Base-by-base conservation (phyloP, 2,113 vertebrate genomes). In the Triplophysa dalaica region DNA sequence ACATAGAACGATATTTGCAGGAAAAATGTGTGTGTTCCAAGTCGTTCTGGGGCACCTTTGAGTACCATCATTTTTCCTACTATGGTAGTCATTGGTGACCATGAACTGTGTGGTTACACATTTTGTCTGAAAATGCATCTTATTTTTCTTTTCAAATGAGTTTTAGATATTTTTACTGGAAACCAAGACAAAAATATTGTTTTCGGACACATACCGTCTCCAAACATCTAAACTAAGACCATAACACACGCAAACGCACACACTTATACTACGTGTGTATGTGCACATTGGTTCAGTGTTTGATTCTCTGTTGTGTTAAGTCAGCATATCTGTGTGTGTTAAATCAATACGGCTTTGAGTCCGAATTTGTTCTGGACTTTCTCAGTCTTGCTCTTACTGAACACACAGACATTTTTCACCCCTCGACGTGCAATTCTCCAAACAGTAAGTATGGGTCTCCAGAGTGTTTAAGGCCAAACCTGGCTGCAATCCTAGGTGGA, bases 391-490 rank as follows among this genome's bases (percentile, higher is more conserved):
- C 21, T 75, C 24, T 50, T 38, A 38, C 45, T 61, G 21, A 70
- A 19, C 68, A 83, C 66, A 80, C 65, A 70, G 41, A 22, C 22
- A n/a, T 68, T 77, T 77, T 79, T 79, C 61, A 80, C 48, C 54
- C 43, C 70, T 78, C 48, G 60, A 79, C 43, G 58, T 82, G 63
- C 33, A 58, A 77, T 80, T 56, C 41, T 77, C 61, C 14, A 16
- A 14, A 54, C 65, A 50, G 48, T 70, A 56, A 52, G 48, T 70
- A 16, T 61, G 29, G n/a, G 29, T 60, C 74, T 85, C 74, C 5
- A 33, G 65, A 70, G 70, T 66, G 78, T 72, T 72, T 79, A 65
- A 70, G 82, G 82, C 80, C 79, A 79, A 70, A 22, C 50, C 50
- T 61, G 80, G 12, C 61, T 66, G 75, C 50, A 75, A 80, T 41